phyloP scores from a whole-genome alignment of 2,888 invertebrate species.

The Melanchra persicariae region DNA sequence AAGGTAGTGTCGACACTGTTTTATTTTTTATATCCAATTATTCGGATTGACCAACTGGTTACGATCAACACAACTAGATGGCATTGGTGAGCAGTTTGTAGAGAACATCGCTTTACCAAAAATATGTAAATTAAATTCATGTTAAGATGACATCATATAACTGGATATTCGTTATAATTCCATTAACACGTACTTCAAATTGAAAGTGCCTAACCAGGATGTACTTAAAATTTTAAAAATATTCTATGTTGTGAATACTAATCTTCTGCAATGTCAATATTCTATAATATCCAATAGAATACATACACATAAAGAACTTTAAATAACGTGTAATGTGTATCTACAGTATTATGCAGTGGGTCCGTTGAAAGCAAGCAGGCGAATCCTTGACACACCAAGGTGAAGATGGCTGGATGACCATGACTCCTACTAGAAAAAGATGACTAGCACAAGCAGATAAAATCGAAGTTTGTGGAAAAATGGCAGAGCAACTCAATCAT shows the following conservation, averaged over 20 bases:
- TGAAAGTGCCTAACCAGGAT: slow-evolving; percentile 40
- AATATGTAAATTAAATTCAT: slow-evolving; percentile 42
- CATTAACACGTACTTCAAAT: slow-evolving; percentile 44
- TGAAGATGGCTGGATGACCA: no score
- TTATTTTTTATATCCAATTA: no score
- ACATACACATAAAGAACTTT: no score
- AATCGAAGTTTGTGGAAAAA: no score
- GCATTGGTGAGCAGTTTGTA: slow-evolving; percentile 5
- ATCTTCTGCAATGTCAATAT: background rate
- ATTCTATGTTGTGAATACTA: background rate
- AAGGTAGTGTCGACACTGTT: background rate
- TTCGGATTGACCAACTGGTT: background rate
- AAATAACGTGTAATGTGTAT: no score
- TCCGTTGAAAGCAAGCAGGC: background rate
- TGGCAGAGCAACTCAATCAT: no score
- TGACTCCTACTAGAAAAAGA: no score
- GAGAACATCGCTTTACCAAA: slow-evolving; percentile 9
- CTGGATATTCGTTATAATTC: slow-evolving; percentile 44
- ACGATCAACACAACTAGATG: slow-evolving; percentile 29
- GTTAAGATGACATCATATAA: slow-evolving; percentile 33
- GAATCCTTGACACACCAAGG: no score
- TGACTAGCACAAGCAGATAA: no score
- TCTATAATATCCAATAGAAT: background rate
- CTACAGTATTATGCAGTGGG: background rate
- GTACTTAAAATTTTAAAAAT: slow-evolving; percentile 12